phyloP scores from a whole-genome alignment of 2,888 invertebrate genomes.

The Colostygia pectinataria region DNA sequence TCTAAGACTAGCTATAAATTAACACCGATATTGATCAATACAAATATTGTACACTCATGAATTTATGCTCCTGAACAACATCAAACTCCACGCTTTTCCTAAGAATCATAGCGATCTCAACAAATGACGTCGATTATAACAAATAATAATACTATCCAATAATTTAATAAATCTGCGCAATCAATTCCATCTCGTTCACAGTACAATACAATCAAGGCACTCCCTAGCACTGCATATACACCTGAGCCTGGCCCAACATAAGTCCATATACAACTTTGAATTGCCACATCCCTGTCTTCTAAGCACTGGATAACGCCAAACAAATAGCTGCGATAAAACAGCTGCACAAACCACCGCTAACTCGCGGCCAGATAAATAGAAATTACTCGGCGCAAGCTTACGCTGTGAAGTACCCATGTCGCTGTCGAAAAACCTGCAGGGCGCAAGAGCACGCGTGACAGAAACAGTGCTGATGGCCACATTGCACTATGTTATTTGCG shows the following conservation, averaged over 20 bases:
- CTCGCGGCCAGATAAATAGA: no score
- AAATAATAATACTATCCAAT: conserved; percentile 63
- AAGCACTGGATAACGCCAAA: conserved; percentile 27
- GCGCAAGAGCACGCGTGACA: no score
- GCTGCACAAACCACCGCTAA: conserved; percentile 8
- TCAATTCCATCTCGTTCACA: conserved; percentile 47
- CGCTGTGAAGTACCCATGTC: no score
- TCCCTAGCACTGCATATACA: conserved; percentile 46
- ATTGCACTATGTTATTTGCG: no score
- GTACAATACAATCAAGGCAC: conserved; percentile 57
- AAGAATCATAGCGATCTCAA: conserved; percentile 45
- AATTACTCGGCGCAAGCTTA: no score
- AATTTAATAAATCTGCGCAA: conserved; percentile 47
- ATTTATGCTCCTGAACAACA: conserved; percentile 39
- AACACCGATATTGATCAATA: conserved; percentile 26
- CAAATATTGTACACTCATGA: conserved; percentile 40
- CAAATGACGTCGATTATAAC: conserved; percentile 51
- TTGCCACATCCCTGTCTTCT: conserved; percentile 49
- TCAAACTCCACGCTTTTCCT: conserved; percentile 41
- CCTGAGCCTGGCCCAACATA: conserved; percentile 38
- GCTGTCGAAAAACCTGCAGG: no score
- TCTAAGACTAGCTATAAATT: conserved; percentile 29
- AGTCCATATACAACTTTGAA: conserved; percentile 41
- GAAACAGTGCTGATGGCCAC: no score
- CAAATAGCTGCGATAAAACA: conserved; percentile 12